phyloP scores from a whole-genome alignment of 2,888 invertebrate genomes.

The Lampropteryx suffumata region DNA sequence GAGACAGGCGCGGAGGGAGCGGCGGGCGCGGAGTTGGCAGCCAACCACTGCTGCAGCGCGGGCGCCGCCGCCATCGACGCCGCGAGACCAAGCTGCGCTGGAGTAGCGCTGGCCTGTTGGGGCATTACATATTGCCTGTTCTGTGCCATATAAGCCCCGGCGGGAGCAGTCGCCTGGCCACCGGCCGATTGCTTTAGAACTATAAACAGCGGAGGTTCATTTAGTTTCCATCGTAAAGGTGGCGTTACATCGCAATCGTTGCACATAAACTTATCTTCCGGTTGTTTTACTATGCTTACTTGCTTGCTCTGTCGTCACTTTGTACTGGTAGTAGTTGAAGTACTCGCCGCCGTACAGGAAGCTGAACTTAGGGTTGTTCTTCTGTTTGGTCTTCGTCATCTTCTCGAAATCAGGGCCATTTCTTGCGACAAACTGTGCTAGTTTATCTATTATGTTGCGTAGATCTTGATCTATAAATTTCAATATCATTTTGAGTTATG shows the following conservation, averaged over 20 bases:
- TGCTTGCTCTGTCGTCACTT: conserved; percentile 97
- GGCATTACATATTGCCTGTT: conserved; percentile 83
- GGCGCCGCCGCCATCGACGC: conserved; percentile 78
- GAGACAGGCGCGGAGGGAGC: conserved; percentile 36
- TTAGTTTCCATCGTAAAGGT: conserved; percentile 74
- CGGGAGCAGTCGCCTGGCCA: conserved; percentile 78
- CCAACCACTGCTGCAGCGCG: conserved; percentile 74
- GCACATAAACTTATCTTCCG: conserved; percentile 65
- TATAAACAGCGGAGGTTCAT: conserved; percentile 84
- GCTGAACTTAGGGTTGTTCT: conserved; percentile 98
- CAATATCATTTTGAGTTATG: conserved; percentile 1
- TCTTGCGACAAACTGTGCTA: conserved; percentile 98
- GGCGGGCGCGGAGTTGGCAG: conserved; percentile 65
- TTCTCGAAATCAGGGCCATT: conserved; percentile 99
- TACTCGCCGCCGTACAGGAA: conserved; percentile 98
- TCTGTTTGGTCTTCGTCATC: conserved; percentile 99
- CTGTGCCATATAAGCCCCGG: conserved; percentile 82
- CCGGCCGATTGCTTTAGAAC: conserved; percentile 89
- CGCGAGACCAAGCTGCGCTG: conserved; percentile 82
- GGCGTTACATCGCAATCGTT: conserved; percentile 54
- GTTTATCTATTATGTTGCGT: conserved; percentile 98
- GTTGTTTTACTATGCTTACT: conserved; percentile 85
- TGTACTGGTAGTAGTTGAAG: conserved; percentile 98
- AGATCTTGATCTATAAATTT: conserved; percentile 92
- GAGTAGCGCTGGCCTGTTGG: conserved; percentile 80